Evolutionary conservation across 1,140 invertebrate genomes (phyloP), one percentile per base, ranked within the genome.

Genomic region (Dinothrombium tinctorium): DNA sequence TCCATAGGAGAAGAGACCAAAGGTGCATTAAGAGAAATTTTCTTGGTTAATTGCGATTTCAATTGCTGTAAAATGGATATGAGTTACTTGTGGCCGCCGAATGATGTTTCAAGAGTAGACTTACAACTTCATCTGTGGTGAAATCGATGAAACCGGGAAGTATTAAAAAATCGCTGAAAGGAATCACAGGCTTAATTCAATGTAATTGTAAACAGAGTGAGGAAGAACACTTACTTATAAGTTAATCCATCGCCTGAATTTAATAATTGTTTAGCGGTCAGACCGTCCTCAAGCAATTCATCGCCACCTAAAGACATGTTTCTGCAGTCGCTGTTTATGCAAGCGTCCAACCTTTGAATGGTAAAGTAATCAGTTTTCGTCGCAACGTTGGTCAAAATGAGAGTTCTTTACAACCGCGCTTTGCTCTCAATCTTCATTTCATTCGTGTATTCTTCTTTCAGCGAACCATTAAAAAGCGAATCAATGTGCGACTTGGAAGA

Each of bases 1-100:
- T 99, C 94, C 94, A 99, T 99, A 0, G 94, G 94, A 1, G 90
- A 94, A 0, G 89, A 95, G 0, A 98, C 81, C 0, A 99, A 59
- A 0, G 94, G 94, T 2, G 83, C 74, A 54, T 89, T 86, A 4
- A 99, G 60, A 17, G 64, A 69, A 42, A 99, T 83, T 48, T 74
- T 78, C 54, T 77, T 86, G 0, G 92, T 96, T 19, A 99, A 60
- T 2, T 73, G 72, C 1, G 87, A 89, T 23, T 72, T 68, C 12
- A 98, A 60, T 51, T 87, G 69, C 69, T 73, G 49, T 25, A 60
- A n/a, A 14, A 15, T 33, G 17, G 59, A 49, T 46, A n/a, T n/a
- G n/a, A n/a, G n/a, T n/a, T n/a, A n/a, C n/a, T n/a, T n/a, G n/a
- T n/a, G n/a, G n/a, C n/a, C n/a, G n/a, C n/a, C n/a, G n/a, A n/a